Base-by-base conservation (phyloP, 2,888 invertebrate genomes). In the Sphaerophoria taeniata region DNA sequence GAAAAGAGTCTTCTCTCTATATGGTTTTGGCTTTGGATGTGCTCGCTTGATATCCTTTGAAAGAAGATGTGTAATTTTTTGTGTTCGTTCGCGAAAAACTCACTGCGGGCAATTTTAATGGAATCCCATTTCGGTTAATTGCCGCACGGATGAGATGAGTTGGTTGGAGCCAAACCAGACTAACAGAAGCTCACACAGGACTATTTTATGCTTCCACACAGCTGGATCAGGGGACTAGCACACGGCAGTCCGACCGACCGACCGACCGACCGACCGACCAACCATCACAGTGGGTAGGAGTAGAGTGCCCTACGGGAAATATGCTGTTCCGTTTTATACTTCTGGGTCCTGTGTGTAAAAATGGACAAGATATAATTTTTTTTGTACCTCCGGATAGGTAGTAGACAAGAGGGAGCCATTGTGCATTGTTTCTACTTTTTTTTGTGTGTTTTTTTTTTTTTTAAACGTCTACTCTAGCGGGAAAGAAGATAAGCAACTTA, bases 41-140 rank as follows among this genome's bases (percentile, higher is more conserved):
- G 34, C 24, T 24, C 39, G 33, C 39, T 3, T 33, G 11, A 61
- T 53, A 67, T 82, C 60, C 60, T 60, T 67, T 67, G 55, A 69
- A 43, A 12, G 34, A 61, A 61, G 55, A 65, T 49, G 34, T 49
- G 60, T 60, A 24, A 16, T 60, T 9, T 5, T 55, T 55, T 55
- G 16, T 49, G 12, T 74, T 43, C 12, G 6, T 72, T 71, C 71
- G 65, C 71, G 69, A 70, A 76, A 81, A 84, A 81, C 47, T 73
- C 72, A 77, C 81, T 85, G 81, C 76, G 72, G 85, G 76, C 85
- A 85, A 81, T 85, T 85, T 85, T 85, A 85, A 85, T 85, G 85
- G 85, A 85, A 81, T 85, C 81, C 73, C 81, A 85, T 85, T 85
- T 85, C 72, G 76, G 76, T 85, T 85, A 85, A 85, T 85, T 85